Evolutionary conservation across 1,140 invertebrate species (phyloP).

Genomic region (Bombyx mori): DNA sequence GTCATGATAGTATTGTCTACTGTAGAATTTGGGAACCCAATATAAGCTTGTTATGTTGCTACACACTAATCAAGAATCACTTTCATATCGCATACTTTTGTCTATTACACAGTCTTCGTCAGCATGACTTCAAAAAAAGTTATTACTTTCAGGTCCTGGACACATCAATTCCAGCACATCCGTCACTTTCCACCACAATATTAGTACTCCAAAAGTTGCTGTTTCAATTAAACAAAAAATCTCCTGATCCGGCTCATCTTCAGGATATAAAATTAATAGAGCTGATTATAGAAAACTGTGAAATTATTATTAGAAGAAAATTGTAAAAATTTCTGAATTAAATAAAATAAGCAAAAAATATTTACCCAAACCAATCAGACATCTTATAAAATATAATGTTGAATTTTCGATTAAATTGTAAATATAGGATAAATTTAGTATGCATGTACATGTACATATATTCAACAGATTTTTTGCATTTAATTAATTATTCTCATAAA

Average conservation of each 20-base stretch:
- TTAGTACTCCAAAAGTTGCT: constrained; percentile 40
- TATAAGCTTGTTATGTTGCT: no score
- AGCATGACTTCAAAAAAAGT: background rate
- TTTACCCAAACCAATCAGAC: no score
- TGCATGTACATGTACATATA: no score
- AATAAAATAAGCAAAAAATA: background rate
- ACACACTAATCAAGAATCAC: no score
- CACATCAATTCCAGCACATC: constrained; percentile 47
- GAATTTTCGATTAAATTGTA: no score
- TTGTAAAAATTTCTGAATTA: constrained; percentile 9
- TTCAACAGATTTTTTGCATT: no score
- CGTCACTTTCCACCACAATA: constrained; percentile 40
- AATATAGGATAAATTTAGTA: no score
- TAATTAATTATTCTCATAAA: background rate
- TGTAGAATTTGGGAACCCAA: no score
- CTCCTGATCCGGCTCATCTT: constrained; percentile 18
- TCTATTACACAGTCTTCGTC: no score
- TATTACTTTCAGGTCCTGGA: constrained; percentile 33
- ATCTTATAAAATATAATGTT: no score
- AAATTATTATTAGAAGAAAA: constrained; percentile 38
- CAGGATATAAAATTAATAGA: constrained; percentile 46
- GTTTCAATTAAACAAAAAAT: constrained; percentile 34
- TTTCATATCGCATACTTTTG: no score
- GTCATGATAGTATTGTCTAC: no score
- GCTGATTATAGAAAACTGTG: constrained; percentile 53